phyloP scores from a whole-genome alignment of 37 sponge, comb jelly and placozoan genomes.

The Ephydatia muelleri region DNA sequence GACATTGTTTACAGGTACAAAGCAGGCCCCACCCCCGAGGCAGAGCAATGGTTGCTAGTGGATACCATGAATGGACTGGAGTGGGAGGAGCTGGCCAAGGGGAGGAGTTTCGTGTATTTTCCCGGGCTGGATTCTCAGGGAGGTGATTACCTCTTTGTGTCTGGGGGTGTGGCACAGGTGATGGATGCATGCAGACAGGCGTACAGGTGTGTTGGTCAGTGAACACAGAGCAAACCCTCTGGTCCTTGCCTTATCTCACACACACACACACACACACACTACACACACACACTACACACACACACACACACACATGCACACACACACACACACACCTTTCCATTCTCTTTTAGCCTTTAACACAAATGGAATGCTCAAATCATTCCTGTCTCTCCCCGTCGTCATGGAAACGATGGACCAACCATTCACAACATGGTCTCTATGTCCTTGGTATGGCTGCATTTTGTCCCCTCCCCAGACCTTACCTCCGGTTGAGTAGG shows the following conservation, averaged over 20 bases:
- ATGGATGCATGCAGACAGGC: slow-evolving; percentile 34
- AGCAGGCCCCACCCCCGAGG: slow-evolving; percentile 4
- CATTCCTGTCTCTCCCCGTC: slow-evolving; percentile 35
- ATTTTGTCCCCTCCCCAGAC: slow-evolving; percentile 16
- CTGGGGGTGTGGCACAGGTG: slow-evolving; percentile 19
- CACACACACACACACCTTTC: background rate
- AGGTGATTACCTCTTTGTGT: slow-evolving; percentile 56
- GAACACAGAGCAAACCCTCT: background rate
- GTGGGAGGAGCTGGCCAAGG: slow-evolving; percentile 21
- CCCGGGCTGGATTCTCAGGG: slow-evolving; percentile 62
- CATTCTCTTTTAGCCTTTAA: slow-evolving; percentile 41
- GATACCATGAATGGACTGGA: slow-evolving; percentile 48
- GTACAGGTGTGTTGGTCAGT: slow-evolving; percentile 47
- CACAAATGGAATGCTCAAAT: slow-evolving; percentile 66
- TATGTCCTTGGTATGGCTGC: slow-evolving; percentile 50
- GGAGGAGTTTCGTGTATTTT: slow-evolving; percentile 39
- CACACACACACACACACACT: background rate
- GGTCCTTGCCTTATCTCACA: background rate
- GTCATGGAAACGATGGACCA: slow-evolving; percentile 43
- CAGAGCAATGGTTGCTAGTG: slow-evolving; percentile 17
- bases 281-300: background rate
- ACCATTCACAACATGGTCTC: slow-evolving; percentile 28
- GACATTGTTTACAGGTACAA: slow-evolving; percentile 13
- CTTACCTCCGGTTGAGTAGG: slow-evolving; percentile 57
- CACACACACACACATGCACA: background rate